Conservation (phyloP, 2,888 invertebrate genomes). For the Phengaris alcon region DNA sequence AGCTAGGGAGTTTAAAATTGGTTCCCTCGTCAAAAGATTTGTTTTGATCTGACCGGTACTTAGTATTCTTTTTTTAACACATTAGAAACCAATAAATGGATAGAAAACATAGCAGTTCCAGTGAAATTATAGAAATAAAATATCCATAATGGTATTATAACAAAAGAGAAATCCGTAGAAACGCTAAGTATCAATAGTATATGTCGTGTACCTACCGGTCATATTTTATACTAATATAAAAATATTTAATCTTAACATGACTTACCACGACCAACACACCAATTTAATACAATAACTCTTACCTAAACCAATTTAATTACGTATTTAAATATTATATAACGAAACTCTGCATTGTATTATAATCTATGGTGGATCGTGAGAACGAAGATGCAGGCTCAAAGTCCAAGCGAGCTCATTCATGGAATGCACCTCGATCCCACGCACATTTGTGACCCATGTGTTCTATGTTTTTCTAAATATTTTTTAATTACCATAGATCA, state of each 20-base stretch:
- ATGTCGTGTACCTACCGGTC: neutral
- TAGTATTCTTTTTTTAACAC: neutral
- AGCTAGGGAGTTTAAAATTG: too few relatives aligned
- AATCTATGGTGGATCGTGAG: slow-evolving; percentile 63
- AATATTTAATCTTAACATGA: neutral
- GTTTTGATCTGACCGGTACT: neutral
- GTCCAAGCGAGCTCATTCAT: slow-evolving; percentile 61
- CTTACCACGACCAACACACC: neutral
- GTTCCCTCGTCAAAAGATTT: neutral
- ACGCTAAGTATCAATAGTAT: neutral
- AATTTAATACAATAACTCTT: neutral
- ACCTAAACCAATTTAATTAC: slow-evolving; percentile 8
- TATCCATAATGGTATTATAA: neutral
- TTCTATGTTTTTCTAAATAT: slow-evolving; percentile 33
- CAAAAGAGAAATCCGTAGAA: neutral
- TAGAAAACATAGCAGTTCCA: neutral
- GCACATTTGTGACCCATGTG: slow-evolving; percentile 69
- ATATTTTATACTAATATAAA: neutral
- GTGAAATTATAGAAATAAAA: neutral
- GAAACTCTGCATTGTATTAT: slow-evolving; percentile 43
- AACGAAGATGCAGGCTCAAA: slow-evolving; percentile 60
- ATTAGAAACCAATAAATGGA: too few relatives aligned
- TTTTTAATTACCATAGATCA: slow-evolving; percentile 29
- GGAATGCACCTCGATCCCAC: slow-evolving; percentile 58
- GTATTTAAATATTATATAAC: slow-evolving; percentile 11